Conservation (phyloP, 2,888 invertebrate species). For the Parnassius smintheus region DNA sequence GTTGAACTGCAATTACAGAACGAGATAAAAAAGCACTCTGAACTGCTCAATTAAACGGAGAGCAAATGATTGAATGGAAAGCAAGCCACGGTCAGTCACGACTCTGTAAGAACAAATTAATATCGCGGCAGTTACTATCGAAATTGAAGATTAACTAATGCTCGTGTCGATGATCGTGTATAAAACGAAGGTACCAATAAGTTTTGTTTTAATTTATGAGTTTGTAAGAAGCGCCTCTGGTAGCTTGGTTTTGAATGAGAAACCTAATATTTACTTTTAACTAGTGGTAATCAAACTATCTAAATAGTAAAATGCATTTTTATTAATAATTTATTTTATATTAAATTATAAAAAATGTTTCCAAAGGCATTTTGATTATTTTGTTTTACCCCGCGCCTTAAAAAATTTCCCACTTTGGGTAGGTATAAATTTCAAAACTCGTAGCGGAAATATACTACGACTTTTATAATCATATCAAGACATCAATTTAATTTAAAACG, state of each 20-base stretch:
- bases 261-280: no score
- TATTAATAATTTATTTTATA: no score
- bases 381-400: no score
- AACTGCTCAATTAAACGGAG: conserved; percentile 22
- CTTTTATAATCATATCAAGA: no score
- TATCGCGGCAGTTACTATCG: conserved; percentile 11
- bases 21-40: conserved; percentile 14
- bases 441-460: no score
- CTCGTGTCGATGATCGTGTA: neutral
- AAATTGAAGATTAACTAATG: conserved; percentile 12
- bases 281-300: no score
- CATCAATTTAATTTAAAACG: no score
- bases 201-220: neutral
- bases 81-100: conserved; percentile 22
- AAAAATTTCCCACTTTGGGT: no score
- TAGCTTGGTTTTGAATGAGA: neutral
- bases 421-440: no score
- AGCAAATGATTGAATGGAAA: conserved; percentile 24
- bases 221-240: neutral
- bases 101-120: conserved; percentile 16
- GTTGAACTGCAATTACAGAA: conserved; percentile 17
- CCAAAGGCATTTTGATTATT: no score
- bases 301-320: no score
- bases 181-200: neutral
- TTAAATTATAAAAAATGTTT: no score